phyloP scores from a whole-genome alignment of 1,140 invertebrate species.

The Forficula auricularia region DNA sequence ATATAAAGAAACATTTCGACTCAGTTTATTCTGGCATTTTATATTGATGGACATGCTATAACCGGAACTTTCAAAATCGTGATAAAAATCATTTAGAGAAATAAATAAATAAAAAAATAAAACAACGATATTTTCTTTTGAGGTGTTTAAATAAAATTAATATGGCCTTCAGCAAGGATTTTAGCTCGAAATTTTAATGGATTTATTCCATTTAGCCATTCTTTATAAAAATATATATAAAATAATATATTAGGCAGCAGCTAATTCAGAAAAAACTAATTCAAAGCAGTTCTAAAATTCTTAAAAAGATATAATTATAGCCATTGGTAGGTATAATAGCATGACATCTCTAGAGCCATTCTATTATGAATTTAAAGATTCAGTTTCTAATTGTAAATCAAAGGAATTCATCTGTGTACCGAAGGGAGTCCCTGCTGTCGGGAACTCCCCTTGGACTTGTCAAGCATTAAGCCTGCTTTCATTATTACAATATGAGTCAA shows the following conservation, averaged over 20 bases:
- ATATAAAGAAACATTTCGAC: slow-evolving; percentile 4
- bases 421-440: no score
- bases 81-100: not conserved
- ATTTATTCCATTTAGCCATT: slow-evolving; percentile 6
- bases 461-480: slow-evolving; percentile 8
- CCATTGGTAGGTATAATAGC: slow-evolving; percentile 4
- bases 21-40: not conserved
- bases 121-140: slow-evolving; percentile 8
- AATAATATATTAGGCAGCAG: slow-evolving; percentile 4
- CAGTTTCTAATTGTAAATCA: slow-evolving; percentile 5
- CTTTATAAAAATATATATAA: not conserved
- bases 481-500: slow-evolving; percentile 13
- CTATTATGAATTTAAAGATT: not conserved
- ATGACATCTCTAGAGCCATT: slow-evolving; percentile 6
- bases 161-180: slow-evolving; percentile 1
- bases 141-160: slow-evolving; percentile 5
- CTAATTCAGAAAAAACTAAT: slow-evolving; percentile 4
- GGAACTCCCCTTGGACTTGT: not conserved
- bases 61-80: slow-evolving; percentile 3
- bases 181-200: not conserved
- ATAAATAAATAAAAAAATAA: slow-evolving; percentile 5
- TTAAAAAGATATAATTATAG: slow-evolving; percentile 5
- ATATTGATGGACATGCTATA: slow-evolving; percentile 8
- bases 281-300: slow-evolving; percentile 4
- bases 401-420: not conserved